Percentiles rank a stretch among this genome's conserved stretches.
phyloP scores from a whole-genome alignment of 2,797 vertebrate species.

The Diplodus puntazzo region DNA sequence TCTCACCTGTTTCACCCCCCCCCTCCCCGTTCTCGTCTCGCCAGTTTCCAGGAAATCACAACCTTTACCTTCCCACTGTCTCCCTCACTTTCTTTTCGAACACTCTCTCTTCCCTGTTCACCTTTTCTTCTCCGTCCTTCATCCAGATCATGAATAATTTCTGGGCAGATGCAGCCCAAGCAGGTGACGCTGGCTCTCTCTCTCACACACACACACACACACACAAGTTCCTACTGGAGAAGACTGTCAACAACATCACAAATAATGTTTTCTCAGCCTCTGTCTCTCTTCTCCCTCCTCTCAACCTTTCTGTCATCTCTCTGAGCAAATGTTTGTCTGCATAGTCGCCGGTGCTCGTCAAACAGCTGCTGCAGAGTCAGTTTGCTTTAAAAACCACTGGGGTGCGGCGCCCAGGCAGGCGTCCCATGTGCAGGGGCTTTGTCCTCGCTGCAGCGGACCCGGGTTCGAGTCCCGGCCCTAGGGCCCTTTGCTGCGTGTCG shows the following conservation, averaged over 20 bases:
- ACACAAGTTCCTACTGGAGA: conserved; percentile 7
- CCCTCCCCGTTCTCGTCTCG: conserved; percentile 1
- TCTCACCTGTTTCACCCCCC: conserved; percentile 34
- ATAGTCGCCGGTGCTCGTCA: conserved; percentile 32
- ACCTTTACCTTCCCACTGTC: neutral
- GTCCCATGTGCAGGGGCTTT: no score
- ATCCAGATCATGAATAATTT: conserved; percentile 66
- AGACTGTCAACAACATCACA: conserved; percentile 54
- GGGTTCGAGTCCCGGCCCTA: no score
- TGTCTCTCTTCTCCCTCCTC: conserved; percentile 15
- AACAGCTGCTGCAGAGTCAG: conserved; percentile 41
- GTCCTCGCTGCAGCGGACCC: no score
- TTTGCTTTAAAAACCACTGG: conserved; percentile 1
- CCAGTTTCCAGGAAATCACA: no score
- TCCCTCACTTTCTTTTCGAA: neutral
- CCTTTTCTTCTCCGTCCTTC: conserved; percentile 32
- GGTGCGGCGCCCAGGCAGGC: no score
- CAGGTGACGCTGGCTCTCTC: conserved; percentile 60
- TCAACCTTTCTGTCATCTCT: conserved; percentile 40
- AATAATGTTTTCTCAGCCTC: conserved; percentile 27
- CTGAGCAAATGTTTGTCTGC: conserved; percentile 57
- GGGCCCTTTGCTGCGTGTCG: no score
- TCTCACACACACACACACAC: no score
- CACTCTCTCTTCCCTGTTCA: neutral
- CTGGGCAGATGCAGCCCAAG: conserved; percentile 48